Base-by-base conservation (phyloP, 2,797 vertebrate species). In the Mycteria americana region DNA sequence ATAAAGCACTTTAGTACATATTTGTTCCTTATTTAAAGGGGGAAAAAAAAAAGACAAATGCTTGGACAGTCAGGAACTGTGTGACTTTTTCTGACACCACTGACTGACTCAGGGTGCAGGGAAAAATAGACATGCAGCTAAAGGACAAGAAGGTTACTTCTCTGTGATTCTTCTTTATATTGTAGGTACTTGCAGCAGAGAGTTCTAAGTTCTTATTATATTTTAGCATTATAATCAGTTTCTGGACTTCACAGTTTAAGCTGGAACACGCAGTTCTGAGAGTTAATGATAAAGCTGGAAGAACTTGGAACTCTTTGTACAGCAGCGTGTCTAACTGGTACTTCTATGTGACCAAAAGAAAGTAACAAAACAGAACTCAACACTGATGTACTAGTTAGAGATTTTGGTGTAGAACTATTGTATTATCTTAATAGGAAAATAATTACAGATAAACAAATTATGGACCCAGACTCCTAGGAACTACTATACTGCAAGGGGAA, bases 1-100 rank as follows among this genome's bases (percentile, higher is more conserved):
- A 95, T 97, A 98, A 98, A 98, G 98, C 98, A 98, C 98, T 98
- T 98, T 98, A 98, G 98, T 98, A 98, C 98, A 98, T 98, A 97
- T 92, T 97, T 96, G 97, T 97, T 98, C 97, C 97, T 97, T 97
- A 97, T 98, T 97, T 98, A 97, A 97, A 95, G 93, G 68, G 92
- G 43, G 31, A 63, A 81, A 93, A 96, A 50, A 89, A 95, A 68
- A 92, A 84, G 85, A 76, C 87, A 97, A 95, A 94, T 95, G 94
- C 94, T 97, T 97, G 96, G 94, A 97, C 95, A 96, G 96, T 96
- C 97, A 96, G 97, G 97, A 96, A 98, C 95, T 95, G 91, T 97
- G 96, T 96, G 95, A 89, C 97, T 94, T 97, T 97, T 96, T 97
- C 93, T 92, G 94, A 81, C 96, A 97, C 96, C 95, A 8, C 97